Percentiles rank a stretch among this genome's conserved stretches.
Conservation (phyloP, 2,888 invertebrate species). For the Patella ulyssiponensis region DNA sequence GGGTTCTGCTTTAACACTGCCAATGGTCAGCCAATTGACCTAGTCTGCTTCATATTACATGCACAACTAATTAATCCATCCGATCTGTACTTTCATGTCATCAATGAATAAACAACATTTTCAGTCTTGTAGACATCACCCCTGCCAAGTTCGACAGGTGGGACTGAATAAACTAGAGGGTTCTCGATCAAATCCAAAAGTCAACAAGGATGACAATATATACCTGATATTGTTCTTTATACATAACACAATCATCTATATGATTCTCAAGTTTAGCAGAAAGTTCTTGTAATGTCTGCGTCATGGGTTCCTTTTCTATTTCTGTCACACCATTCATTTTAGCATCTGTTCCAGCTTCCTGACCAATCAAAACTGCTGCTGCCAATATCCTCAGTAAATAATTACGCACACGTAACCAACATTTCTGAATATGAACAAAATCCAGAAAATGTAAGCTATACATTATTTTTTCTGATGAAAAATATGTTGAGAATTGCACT, state of each 20-base stretch:
- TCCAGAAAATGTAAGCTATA: background rate
- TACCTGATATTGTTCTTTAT: constrained; percentile 1
- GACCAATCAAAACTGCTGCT: constrained; percentile 60
- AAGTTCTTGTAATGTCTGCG: constrained; percentile 37
- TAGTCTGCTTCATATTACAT: too few relatives aligned
- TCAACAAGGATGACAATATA: background rate
- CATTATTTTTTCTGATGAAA: too few relatives aligned
- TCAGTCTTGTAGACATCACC: too few relatives aligned
- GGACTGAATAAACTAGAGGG: too few relatives aligned
- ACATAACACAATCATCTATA: constrained; percentile 8
- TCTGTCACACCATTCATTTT: constrained; percentile 49
- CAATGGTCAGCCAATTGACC: too few relatives aligned
- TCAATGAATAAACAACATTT: too few relatives aligned
- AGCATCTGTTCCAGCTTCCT: constrained; percentile 43
- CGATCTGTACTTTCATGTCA: too few relatives aligned
- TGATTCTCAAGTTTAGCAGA: constrained; percentile 9
- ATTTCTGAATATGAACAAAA: constrained; percentile 56
- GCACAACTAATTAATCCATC: too few relatives aligned
- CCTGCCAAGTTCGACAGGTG: too few relatives aligned
- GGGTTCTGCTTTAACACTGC: too few relatives aligned
- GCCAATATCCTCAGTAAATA: constrained; percentile 68
- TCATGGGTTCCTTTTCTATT: constrained; percentile 74
- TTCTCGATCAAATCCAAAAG: too few relatives aligned
- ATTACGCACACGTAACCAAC: constrained; percentile 71
- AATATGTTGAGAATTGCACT: too few relatives aligned